These are phyloP conservation scores for Heterochromis multidens DNA, from an alignment of 2,113 vertebrate genomes.

Conservation along the genomic window DNA sequence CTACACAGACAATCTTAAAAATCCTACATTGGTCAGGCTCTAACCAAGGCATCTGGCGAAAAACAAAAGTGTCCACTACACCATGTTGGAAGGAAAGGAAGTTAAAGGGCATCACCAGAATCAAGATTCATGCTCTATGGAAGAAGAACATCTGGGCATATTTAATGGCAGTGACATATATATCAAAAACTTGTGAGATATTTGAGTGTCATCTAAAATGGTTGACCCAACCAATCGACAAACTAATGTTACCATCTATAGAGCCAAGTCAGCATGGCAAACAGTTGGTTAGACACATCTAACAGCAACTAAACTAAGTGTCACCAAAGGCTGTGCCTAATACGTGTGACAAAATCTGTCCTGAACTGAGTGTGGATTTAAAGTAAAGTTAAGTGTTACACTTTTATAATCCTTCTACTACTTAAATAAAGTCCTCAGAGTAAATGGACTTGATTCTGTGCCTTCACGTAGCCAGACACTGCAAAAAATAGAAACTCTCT, in stretches of 20 bases:
- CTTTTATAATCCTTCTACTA: constrained; percentile 40
- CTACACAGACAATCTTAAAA: too few relatives aligned
- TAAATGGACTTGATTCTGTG: not conserved
- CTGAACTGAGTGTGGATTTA: constrained; percentile 4
- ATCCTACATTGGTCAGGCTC: too few relatives aligned
- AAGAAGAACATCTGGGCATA: not conserved
- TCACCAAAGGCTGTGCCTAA: not conserved
- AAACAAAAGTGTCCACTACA: not conserved
- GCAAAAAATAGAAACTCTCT: constrained; percentile 21
- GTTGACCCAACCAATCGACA: not conserved
- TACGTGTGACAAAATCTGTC: constrained; percentile 3
- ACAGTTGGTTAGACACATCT: not conserved
- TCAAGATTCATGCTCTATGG: fast-evolving
- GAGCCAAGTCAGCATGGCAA: not conserved
- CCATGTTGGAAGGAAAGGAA: not conserved
- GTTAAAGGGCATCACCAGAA: not conserved
- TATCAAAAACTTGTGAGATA: not conserved
- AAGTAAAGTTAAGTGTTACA: constrained; percentile 22
- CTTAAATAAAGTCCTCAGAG: constrained; percentile 23
- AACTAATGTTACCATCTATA: not conserved
- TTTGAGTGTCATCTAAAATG: not conserved
- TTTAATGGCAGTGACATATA: not conserved
- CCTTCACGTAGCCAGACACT: not conserved
- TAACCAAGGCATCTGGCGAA: not conserved
- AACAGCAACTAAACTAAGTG: not conserved